phyloP scores from a whole-genome alignment of 2,113 vertebrate genomes.

The Lepisosteus oculatus region DNA sequence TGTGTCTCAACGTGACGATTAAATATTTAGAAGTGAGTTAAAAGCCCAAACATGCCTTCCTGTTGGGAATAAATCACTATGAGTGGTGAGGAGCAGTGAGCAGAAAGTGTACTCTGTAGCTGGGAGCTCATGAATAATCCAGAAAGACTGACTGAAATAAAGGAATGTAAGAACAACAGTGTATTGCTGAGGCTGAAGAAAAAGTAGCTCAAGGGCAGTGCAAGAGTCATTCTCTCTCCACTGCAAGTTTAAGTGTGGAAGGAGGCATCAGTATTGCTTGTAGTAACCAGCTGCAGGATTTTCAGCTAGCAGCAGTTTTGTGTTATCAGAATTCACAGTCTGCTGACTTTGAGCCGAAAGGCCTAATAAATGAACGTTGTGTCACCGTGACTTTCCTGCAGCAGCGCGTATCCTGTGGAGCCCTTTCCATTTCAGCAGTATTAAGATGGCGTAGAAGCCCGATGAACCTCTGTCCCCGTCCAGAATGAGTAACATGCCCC shows the following conservation, averaged over 20 bases:
- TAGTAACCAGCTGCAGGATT: too few relatives aligned
- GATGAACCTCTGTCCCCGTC: not conserved
- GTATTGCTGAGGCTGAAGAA: not conserved
- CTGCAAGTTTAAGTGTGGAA: not conserved
- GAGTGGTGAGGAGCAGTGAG: not conserved
- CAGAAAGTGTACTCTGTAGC: not conserved
- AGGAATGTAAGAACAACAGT: not conserved
- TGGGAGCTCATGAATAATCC: not conserved
- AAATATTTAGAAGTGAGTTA: not conserved
- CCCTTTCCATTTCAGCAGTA: too few relatives aligned
- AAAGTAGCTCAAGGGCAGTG: not conserved
- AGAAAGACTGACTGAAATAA: not conserved
- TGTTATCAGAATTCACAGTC: too few relatives aligned
- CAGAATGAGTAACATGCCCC: constrained; percentile 14
- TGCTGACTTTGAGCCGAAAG: too few relatives aligned
- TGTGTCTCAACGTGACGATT: not conserved
- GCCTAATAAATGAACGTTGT: too few relatives aligned
- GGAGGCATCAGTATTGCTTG: not conserved
- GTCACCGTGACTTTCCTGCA: too few relatives aligned
- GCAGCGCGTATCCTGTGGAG: too few relatives aligned
- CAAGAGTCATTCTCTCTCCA: not conserved
- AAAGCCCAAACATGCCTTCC: not conserved
- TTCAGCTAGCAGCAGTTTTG: too few relatives aligned
- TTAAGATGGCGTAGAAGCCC: too few relatives aligned
- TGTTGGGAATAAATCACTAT: not conserved